Percentiles rank a stretch among this genome's conserved stretches.
Conservation (phyloP, 2,888 invertebrate genomes). For the Chouioia cunea region DNA sequence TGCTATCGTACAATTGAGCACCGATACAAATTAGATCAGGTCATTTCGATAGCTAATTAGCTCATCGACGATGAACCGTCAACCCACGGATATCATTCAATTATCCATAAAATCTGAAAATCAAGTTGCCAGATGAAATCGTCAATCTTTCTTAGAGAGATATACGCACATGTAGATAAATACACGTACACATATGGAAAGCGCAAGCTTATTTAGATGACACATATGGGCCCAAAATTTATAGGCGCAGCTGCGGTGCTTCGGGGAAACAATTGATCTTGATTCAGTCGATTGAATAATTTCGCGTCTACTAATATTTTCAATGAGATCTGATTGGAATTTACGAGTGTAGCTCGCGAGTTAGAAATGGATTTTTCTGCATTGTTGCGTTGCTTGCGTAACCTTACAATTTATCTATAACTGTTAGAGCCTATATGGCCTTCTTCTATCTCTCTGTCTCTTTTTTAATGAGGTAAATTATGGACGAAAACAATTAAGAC, state of each 20-base stretch:
- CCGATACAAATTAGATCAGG: constrained; percentile 33
- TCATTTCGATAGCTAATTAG: constrained; percentile 29
- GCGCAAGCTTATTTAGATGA: too few species aligned
- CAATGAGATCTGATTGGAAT: constrained; percentile 38
- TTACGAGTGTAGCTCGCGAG: constrained; percentile 23
- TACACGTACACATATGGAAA: constrained; percentile 5
- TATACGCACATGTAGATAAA: constrained; percentile 12
- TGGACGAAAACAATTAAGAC: background rate
- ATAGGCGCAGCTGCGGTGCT: background rate
- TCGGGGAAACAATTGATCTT: constrained; percentile 39
- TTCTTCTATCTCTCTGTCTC: background rate
- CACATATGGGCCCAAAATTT: constrained; percentile 17
- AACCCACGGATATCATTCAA: constrained; percentile 43
- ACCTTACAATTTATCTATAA: too few species aligned
- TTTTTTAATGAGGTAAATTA: too few species aligned
- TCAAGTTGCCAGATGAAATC: constrained; percentile 40
- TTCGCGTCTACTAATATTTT: constrained; percentile 27
- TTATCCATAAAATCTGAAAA: constrained; percentile 42
- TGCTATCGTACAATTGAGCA: background rate
- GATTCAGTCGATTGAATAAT: constrained; percentile 35
- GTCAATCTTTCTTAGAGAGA: constrained; percentile 29
- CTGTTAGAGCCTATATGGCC: background rate
- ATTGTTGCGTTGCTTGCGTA: background rate
- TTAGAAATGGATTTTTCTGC: constrained; percentile 31
- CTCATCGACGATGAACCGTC: constrained; percentile 3